Evolutionary conservation across 2,797 vertebrate species (phyloP).

Genomic region (Spatula clypeata): DNA sequence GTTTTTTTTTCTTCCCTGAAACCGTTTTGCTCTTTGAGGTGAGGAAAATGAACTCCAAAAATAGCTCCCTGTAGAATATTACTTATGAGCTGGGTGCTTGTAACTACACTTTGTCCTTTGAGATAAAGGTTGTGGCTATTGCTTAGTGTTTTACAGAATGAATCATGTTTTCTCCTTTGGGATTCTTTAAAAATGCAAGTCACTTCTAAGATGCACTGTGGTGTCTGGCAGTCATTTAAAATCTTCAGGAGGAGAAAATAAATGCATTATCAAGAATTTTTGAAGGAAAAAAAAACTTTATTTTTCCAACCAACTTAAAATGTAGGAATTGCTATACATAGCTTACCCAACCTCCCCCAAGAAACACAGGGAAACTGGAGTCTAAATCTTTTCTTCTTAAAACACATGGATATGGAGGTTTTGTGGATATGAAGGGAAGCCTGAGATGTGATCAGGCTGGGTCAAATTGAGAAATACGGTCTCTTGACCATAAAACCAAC

Average conservation of each 20-base stretch:
- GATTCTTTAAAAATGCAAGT: slow-evolving; percentile 8
- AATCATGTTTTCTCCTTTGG: background rate
- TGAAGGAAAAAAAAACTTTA: background rate
- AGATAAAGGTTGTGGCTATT: background rate
- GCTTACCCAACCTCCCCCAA: fast-evolving
- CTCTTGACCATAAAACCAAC: background rate
- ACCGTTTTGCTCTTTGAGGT: background rate
- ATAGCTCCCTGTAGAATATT: background rate
- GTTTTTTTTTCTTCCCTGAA: too few species aligned
- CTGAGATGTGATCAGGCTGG: background rate
- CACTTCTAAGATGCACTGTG: background rate
- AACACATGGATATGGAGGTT: background rate
- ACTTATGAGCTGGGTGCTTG: background rate
- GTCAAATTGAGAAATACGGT: background rate
- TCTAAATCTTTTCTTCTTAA: background rate
- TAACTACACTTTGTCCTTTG: background rate
- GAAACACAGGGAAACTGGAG: background rate
- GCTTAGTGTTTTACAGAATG: background rate
- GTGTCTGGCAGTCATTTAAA: background rate
- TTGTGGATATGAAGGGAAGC: background rate
- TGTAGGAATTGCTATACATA: background rate
- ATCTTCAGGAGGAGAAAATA: background rate
- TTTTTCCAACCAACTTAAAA: background rate
- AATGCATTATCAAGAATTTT: background rate
- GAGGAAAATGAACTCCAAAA: background rate